phyloP scores from a whole-genome alignment of 2,888 invertebrate genomes.

The Timema podura region DNA sequence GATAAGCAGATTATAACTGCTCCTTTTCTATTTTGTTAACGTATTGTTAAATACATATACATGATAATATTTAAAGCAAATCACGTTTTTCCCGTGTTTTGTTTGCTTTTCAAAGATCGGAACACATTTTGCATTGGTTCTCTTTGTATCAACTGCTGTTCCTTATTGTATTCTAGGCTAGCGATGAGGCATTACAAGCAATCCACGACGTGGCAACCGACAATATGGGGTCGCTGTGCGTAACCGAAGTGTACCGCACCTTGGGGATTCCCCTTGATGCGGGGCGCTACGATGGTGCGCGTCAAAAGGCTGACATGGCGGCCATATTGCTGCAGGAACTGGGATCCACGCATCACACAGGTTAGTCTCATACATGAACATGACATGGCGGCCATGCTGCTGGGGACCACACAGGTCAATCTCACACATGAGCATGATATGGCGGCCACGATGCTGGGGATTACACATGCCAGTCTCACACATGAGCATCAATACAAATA shows the following conservation, averaged over 20 bases:
- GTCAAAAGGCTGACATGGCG: slow-evolving; percentile 75
- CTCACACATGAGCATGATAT: neutral
- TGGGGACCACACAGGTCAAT: neutral
- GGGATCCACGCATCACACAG: slow-evolving; percentile 60
- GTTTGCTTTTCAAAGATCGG: too few relatives aligned
- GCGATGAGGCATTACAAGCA: slow-evolving; percentile 64
- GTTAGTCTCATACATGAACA: slow-evolving; percentile 42
- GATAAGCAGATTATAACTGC: too few relatives aligned
- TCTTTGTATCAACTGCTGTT: neutral
- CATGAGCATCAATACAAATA: too few relatives aligned
- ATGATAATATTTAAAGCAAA: too few relatives aligned
- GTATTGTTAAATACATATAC: too few relatives aligned
- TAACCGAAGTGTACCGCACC: slow-evolving; percentile 63
- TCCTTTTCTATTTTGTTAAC: too few relatives aligned
- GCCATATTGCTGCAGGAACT: slow-evolving; percentile 71
- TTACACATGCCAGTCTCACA: too few relatives aligned
- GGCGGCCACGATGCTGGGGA: neutral
- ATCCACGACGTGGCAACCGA: slow-evolving; percentile 72
- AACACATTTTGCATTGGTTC: too few relatives aligned
- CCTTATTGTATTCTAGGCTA: slow-evolving; percentile 45
- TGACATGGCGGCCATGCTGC: neutral
- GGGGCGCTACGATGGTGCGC: slow-evolving; percentile 66
- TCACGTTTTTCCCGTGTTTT: too few relatives aligned
- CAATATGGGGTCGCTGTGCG: slow-evolving; percentile 67
- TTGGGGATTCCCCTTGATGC: slow-evolving; percentile 67